phyloP scores from a whole-genome alignment of 2,888 invertebrate species.

The Dendrolimus houi region DNA sequence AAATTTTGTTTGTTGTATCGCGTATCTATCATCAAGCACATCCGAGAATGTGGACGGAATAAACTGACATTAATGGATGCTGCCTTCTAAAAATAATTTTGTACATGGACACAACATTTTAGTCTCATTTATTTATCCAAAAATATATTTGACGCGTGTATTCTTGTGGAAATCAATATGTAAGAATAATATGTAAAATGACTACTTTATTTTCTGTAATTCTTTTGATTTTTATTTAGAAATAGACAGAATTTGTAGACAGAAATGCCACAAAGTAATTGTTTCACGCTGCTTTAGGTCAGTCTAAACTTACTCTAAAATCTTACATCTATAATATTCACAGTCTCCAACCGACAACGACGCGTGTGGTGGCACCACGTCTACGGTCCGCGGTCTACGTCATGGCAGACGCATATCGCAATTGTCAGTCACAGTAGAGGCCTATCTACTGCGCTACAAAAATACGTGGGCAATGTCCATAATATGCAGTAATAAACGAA shows the following conservation, averaged over 20 bases:
- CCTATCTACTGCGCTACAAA: slow-evolving; percentile 69
- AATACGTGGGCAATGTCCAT: slow-evolving; percentile 75
- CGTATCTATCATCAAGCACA: slow-evolving; percentile 39
- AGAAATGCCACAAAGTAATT: slow-evolving; percentile 19
- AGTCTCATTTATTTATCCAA: not conserved
- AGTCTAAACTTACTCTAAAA: slow-evolving; percentile 53
- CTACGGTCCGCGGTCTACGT: not conserved
- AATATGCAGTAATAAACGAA: slow-evolving; percentile 61
- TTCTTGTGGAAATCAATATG: not conserved
- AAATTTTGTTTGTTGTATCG: slow-evolving; percentile 35
- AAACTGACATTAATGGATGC: slow-evolving; percentile 21
- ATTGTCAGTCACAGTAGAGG: slow-evolving; percentile 62
- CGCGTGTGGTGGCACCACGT: slow-evolving; percentile 10
- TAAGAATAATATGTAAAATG: too few species aligned
- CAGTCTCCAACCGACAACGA: slow-evolving; percentile 61
- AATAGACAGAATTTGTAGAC: not conserved
- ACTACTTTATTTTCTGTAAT: too few species aligned
- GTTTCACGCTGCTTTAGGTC: slow-evolving; percentile 54
- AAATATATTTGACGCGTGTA: not conserved
- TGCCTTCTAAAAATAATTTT: not conserved
- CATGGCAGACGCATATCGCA: slow-evolving; percentile 36
- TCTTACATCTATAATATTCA: slow-evolving; percentile 54
- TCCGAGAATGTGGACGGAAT: slow-evolving; percentile 71
- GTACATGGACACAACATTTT: not conserved
- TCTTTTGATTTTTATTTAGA: not conserved